Percentiles rank a stretch among this genome's conserved stretches.
These are phyloP conservation scores for Cryptophagus acutangulus DNA, from an alignment of 2,888 invertebrate genomes.

Conservation along the genomic window DNA sequence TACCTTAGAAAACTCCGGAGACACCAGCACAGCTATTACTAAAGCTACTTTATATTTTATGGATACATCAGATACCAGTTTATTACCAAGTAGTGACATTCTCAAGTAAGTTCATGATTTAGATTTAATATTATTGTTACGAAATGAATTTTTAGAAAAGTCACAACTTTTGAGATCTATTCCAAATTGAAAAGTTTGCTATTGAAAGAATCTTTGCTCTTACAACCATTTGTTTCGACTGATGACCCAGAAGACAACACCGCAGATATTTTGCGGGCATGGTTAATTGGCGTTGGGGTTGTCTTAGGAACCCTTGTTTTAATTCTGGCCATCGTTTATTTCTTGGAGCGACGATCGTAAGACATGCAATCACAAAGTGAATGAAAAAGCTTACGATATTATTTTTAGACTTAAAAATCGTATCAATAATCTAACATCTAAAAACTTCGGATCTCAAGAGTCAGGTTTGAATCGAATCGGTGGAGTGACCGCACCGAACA, in stretches of 20 bases:
- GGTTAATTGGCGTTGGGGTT: slow-evolving; percentile 52
- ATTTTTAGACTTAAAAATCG: slow-evolving; percentile 54
- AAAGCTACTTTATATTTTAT: slow-evolving; percentile 59
- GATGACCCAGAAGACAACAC: slow-evolving; percentile 37
- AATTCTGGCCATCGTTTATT: slow-evolving; percentile 52
- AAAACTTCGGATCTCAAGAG: slow-evolving; percentile 61
- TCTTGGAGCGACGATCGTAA: slow-evolving; percentile 56
- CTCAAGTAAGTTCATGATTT: no score
- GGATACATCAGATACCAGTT: slow-evolving; percentile 33
- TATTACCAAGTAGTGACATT: no score
- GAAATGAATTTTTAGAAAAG: slow-evolving; percentile 35
- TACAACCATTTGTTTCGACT: slow-evolving; percentile 26
- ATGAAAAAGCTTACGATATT: no score
- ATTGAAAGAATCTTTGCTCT: slow-evolving; percentile 20
- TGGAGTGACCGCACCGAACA: slow-evolving; percentile 55
- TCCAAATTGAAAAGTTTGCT: slow-evolving; percentile 27
- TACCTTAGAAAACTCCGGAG: slow-evolving; percentile 45
- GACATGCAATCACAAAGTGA: no score
- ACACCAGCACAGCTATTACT: slow-evolving; percentile 45
- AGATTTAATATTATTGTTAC: no score
- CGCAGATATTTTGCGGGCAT: slow-evolving; percentile 49
- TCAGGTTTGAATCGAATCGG: slow-evolving; percentile 54
- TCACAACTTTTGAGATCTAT: slow-evolving; percentile 29
- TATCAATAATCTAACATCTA: slow-evolving; percentile 58
- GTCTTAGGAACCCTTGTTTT: slow-evolving; percentile 53